Evolutionary conservation across 2,797 vertebrate species (phyloP).

Genomic region (Sebastes vulpes): DNA sequence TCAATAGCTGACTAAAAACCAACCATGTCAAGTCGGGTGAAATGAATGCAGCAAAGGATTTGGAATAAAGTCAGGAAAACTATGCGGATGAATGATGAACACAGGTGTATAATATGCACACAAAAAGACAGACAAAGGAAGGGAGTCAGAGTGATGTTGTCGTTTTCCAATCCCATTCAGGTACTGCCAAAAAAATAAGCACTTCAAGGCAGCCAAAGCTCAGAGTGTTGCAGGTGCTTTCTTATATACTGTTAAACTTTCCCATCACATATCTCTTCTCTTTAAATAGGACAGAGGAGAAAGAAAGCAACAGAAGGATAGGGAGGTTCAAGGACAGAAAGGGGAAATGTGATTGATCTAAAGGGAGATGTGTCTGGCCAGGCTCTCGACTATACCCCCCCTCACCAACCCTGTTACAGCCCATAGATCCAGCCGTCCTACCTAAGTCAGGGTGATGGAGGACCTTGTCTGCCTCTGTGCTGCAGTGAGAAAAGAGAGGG

Average conservation of each 20-base stretch:
- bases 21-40: not conserved
- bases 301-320: constrained; percentile 56
- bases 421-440: constrained; percentile 80
- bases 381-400: constrained; percentile 63
- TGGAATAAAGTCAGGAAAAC: not conserved
- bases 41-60: constrained; percentile 2
- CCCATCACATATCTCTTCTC: constrained; percentile 59
- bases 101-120: not conserved
- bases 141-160: not conserved
- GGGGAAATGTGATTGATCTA: constrained; percentile 84
- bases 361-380: constrained; percentile 83
- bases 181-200: constrained; percentile 5
- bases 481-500: constrained; percentile 65
- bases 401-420: constrained; percentile 67
- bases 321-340: constrained; percentile 81
- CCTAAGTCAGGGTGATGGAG: constrained; percentile 83
- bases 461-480: constrained; percentile 76
- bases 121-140: not conserved
- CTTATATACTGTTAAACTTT: constrained; percentile 53
- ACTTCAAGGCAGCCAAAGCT: constrained; percentile 13
- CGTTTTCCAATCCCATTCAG: constrained; percentile 17
- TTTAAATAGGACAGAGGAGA: constrained; percentile 73
- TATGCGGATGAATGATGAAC: not conserved
- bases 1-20: not conserved
- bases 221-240: constrained; percentile 40